A percentile compares a stretch with the other conserved stretches of the same genome.
Evolutionary conservation across 2,797 vertebrate species (phyloP).

Genomic region (Periparus ater): DNA sequence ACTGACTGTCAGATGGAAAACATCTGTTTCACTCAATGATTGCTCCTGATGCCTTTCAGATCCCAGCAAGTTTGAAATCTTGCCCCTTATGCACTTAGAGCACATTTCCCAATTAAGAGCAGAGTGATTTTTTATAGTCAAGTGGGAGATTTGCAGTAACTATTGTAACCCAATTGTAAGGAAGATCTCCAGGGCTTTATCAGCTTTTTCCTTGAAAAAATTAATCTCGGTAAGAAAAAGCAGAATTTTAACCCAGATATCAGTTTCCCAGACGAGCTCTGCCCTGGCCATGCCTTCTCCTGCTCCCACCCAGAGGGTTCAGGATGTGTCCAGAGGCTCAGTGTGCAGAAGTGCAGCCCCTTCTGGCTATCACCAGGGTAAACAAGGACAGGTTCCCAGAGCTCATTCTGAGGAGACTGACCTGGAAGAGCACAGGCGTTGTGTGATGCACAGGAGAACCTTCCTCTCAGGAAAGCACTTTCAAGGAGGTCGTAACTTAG

Average conservation of each 20-base stretch:
- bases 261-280: not conserved
- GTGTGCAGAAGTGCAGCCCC: not conserved
- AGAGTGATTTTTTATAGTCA: conserved; percentile 27
- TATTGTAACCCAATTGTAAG: conserved; percentile 6
- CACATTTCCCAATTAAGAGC: conserved; percentile 19
- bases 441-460: not conserved
- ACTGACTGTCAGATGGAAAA: conserved; percentile 30
- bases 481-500: not conserved
- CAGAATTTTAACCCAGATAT: not conserved
- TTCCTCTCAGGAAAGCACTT: not conserved
- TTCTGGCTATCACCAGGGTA: not conserved
- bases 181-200: not conserved
- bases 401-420: not conserved
- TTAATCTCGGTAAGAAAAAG: conserved; percentile 1
- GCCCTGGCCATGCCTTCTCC: not conserved
- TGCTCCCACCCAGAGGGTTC: not conserved
- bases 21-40: conserved; percentile 30
- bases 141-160: conserved; percentile 19
- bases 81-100: not conserved
- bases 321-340: not conserved
- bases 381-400: not conserved
- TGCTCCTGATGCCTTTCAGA: conserved; percentile 32
- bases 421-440: not conserved
- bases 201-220: conserved; percentile 17
- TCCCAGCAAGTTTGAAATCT: conserved; percentile 14